Evolutionary conservation across 2,113 vertebrate genomes (phyloP).

Genomic region (Cricetomys ansorgei): DNA sequence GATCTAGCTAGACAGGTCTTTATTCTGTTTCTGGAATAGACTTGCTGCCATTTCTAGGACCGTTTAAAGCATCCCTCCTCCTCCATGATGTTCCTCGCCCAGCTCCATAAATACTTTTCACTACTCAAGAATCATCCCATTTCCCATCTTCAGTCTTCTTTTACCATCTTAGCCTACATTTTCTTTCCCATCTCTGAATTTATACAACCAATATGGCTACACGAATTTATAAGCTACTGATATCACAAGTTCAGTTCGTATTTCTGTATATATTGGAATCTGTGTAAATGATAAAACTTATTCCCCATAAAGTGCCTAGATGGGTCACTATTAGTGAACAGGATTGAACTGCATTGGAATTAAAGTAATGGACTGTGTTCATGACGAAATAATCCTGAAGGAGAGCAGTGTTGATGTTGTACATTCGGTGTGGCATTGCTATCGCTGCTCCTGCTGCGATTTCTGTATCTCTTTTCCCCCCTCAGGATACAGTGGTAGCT

Average conservation of each 20-base stretch:
- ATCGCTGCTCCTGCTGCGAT: background rate
- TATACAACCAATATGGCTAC: background rate
- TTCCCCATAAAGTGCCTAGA: background rate
- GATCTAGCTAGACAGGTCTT: background rate
- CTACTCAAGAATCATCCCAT: background rate
- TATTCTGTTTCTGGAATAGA: background rate
- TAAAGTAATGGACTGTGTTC: background rate
- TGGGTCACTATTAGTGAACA: background rate
- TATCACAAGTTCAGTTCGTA: background rate
- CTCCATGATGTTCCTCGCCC: background rate
- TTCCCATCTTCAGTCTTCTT: background rate
- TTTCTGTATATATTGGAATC: background rate
- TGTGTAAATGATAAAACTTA: background rate
- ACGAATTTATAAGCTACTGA: background rate
- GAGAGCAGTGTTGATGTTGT: background rate
- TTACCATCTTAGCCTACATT: background rate
- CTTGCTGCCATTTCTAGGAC: background rate
- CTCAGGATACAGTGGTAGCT: constrained; percentile 87
- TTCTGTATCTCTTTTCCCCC: constrained; percentile 38
- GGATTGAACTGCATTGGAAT: background rate
- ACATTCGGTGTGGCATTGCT: background rate
- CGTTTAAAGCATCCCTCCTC: background rate
- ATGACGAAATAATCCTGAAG: background rate
- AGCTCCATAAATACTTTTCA: background rate
- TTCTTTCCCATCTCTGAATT: constrained; percentile 35